These are phyloP conservation scores for Eubasilissa splendida DNA, from an alignment of 2,888 invertebrate species.

Conservation along the genomic window DNA sequence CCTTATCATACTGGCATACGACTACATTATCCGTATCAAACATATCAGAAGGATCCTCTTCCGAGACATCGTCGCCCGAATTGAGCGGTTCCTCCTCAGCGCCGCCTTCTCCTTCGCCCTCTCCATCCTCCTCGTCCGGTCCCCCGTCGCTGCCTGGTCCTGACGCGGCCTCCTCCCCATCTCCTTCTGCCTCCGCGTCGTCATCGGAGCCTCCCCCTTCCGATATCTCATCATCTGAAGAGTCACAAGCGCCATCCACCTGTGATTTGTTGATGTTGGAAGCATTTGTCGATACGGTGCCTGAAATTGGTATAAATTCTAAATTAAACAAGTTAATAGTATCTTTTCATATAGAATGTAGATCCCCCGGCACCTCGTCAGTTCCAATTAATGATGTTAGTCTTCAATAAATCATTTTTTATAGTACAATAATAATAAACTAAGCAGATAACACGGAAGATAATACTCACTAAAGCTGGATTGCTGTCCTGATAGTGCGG, in stretches of 20 bases:
- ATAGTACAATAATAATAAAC: no score
- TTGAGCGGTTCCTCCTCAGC: constrained; percentile 91
- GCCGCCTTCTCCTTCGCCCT: constrained; percentile 77
- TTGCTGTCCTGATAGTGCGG: constrained; percentile 76
- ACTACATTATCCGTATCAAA: constrained; percentile 99
- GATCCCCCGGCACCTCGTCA: no score
- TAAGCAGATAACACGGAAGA: background rate
- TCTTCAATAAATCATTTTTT: no score
- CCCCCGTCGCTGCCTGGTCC: constrained; percentile 78
- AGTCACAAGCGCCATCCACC: constrained; percentile 78
- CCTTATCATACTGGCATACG: constrained; percentile 99
- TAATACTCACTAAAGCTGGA: constrained; percentile 53
- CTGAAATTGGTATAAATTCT: constrained; percentile 15
- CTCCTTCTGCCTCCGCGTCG: constrained; percentile 80
- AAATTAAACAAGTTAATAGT: background rate
- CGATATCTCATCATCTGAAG: constrained; percentile 84
- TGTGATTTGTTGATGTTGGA: constrained; percentile 61
- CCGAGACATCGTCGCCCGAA: constrained; percentile 97
- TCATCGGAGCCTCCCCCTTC: constrained; percentile 85
- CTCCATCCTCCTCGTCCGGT: constrained; percentile 75
- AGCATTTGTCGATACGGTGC: constrained; percentile 8
- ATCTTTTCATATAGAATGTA: background rate
- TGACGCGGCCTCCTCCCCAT: constrained; percentile 77
- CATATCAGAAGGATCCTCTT: constrained; percentile 94
- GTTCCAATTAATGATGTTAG: no score